Base-by-base conservation (phyloP, 1,140 invertebrate species). In the Bombus ignitus region DNA sequence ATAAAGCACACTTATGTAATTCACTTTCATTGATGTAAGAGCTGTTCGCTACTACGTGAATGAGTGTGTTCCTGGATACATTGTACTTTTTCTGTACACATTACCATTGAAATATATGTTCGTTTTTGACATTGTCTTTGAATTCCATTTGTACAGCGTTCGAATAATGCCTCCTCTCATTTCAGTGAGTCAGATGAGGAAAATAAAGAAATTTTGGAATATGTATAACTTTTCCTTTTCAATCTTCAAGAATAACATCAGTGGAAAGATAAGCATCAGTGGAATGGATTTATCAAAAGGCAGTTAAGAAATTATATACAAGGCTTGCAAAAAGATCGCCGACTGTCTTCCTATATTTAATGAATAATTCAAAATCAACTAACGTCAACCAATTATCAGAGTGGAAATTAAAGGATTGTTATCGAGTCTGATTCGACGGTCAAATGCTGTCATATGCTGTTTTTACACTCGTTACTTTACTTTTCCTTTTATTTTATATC, bases 31-130 rank as follows among this genome's bases (percentile, higher is more conserved):
- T 25, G 68, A 72, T 72, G 32, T 71, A 71, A 83, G 12, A 37
- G 72, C n/a, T 25, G 28, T 39, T 35, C 3, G 37, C 39, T 57
- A 32, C 42, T 53, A 42, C 35, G 53, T n/a, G 42, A 80, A 53
- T n/a, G 12, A 32, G 65, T 18, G 72, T 39, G 35, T 53, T 74
- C 75, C 42, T 65, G 25, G 57, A 65, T 82, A 68, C 72, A 57
- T 86, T 86, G 79, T 85, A 85, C 59, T 65, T 62, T 72, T 74
- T 85, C 76, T 85, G 77, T 71, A 80, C 68, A 65, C 57, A 73
- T 65, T 85, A 44, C 42, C 68, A 80, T 85, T 62, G 42, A 80
- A 85, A 80, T 65, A 72, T 70, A 85, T 59, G 77, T 44, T 85
- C 83, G 42, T 80, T 85, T 72, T 72, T 53, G 42, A 79, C 22